A percentile compares a stretch with the other conserved stretches of the same genome.
Evolutionary conservation across 2,888 invertebrate genomes (phyloP).

Genomic region (Anoplius nigerrimus): DNA sequence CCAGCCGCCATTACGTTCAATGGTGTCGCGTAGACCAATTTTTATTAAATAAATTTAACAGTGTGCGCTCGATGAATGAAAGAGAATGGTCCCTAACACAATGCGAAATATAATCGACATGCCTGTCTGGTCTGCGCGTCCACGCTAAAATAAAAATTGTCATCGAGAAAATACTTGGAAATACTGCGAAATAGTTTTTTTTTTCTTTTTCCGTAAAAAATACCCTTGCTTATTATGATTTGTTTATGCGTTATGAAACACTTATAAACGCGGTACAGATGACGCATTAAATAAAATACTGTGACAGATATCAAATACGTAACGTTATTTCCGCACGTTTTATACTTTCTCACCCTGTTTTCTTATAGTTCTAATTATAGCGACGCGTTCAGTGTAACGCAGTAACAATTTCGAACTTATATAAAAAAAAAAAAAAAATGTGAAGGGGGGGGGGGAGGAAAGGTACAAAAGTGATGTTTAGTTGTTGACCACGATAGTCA

Average conservation of each 20-base stretch:
- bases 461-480: slow-evolving; percentile 47
- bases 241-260: slow-evolving; percentile 32
- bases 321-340: slow-evolving; percentile 42
- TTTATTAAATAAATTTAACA: slow-evolving; percentile 29
- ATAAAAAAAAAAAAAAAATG: slow-evolving; percentile 49
- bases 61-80: slow-evolving; percentile 30
- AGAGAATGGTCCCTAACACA: slow-evolving; percentile 50
- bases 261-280: slow-evolving; percentile 41
- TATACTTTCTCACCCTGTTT: slow-evolving; percentile 46
- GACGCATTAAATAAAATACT: slow-evolving; percentile 56
- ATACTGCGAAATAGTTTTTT: slow-evolving; percentile 9
- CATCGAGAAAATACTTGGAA: slow-evolving; percentile 21
- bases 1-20: slow-evolving; percentile 18
- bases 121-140: slow-evolving; percentile 26
- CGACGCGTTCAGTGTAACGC: slow-evolving; percentile 40
- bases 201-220: slow-evolving; percentile 20
- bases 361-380: slow-evolving; percentile 41
- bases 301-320: slow-evolving; percentile 50
- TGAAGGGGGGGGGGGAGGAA: slow-evolving; percentile 48
- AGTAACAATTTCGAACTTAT: slow-evolving; percentile 47
- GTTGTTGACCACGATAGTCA: slow-evolving; percentile 20
- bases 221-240: slow-evolving; percentile 23
- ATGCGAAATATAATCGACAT: slow-evolving; percentile 37
- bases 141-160: slow-evolving; percentile 7
- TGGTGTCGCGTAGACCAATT: slow-evolving; percentile 19